Conservation (phyloP, 2,797 vertebrate species). For the Darevskia mixta region DNA sequence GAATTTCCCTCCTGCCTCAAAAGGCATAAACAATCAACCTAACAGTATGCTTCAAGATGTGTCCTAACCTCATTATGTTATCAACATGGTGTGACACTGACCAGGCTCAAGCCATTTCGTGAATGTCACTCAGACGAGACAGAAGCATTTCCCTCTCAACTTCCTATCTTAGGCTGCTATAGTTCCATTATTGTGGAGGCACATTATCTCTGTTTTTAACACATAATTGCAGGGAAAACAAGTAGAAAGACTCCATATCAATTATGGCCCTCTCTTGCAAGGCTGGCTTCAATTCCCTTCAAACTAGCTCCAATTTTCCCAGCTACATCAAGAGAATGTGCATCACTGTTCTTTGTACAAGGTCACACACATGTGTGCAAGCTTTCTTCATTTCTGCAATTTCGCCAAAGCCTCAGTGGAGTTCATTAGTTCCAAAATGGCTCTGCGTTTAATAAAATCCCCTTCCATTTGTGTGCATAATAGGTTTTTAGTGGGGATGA, state of each 20-base stretch:
- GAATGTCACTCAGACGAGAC: slow-evolving; percentile 51
- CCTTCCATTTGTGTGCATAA: background rate
- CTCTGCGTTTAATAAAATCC: background rate
- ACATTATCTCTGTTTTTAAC: slow-evolving; percentile 49
- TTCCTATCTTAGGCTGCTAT: slow-evolving; percentile 48
- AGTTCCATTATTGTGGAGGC: slow-evolving; percentile 56
- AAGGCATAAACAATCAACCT: background rate
- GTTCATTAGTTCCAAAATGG: slow-evolving; percentile 1
- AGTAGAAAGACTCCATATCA: slow-evolving; percentile 48
- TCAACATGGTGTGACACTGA: slow-evolving; percentile 52
- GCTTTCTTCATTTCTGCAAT: slow-evolving; percentile 47
- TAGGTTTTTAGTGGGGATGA: slow-evolving; percentile 6
- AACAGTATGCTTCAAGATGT: background rate
- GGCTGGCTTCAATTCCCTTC: slow-evolving; percentile 45
- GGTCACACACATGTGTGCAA: background rate
- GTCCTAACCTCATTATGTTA: slow-evolving; percentile 50
- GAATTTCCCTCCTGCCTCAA: slow-evolving; percentile 30
- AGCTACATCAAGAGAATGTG: slow-evolving; percentile 38
- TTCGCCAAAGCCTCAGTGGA: slow-evolving; percentile 50
- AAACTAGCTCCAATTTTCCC: slow-evolving; percentile 33
- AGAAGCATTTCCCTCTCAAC: slow-evolving; percentile 54
- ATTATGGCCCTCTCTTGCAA: slow-evolving; percentile 24
- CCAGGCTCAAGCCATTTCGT: slow-evolving; percentile 56
- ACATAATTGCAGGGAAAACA: slow-evolving; percentile 53
- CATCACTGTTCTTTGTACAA: slow-evolving; percentile 23